phyloP scores from a whole-genome alignment of 2,113 vertebrate species.

The Calypte anna region DNA sequence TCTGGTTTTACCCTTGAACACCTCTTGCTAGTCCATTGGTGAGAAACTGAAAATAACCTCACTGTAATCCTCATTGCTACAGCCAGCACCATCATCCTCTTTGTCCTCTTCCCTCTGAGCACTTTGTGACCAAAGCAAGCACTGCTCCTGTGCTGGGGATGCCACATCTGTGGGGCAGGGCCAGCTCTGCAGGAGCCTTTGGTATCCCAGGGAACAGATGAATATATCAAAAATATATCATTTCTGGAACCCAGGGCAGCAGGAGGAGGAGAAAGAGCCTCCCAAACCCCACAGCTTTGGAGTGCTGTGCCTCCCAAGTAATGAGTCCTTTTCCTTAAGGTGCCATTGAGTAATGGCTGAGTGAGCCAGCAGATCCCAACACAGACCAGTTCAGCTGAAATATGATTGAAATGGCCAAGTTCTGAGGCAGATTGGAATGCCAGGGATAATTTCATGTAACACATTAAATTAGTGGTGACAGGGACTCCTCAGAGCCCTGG shows the following conservation, averaged over 20 bases:
- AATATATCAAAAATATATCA: neutral
- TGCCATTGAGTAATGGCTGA: neutral
- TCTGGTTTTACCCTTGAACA: neutral
- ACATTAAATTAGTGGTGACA: slow-evolving; percentile 19
- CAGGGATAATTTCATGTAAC: slow-evolving; percentile 7
- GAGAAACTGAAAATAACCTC: neutral
- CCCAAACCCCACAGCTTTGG: neutral
- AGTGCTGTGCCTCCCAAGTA: neutral
- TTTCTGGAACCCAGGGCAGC: neutral
- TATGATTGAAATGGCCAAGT: neutral
- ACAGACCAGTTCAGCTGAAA: neutral
- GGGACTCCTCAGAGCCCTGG: slow-evolving; percentile 1
- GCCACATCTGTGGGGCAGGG: neutral
- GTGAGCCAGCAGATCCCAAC: neutral
- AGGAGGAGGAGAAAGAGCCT: neutral
- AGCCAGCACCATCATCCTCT: neutral
- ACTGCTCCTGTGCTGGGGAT: neutral
- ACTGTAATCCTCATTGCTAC: neutral
- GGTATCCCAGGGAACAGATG: neutral
- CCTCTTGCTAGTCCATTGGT: neutral
- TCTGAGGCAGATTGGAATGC: neutral
- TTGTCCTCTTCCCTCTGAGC: neutral
- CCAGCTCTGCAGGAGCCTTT: neutral
- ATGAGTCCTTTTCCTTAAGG: neutral
- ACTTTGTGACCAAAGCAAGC: neutral